Percentiles rank a stretch among this genome's conserved stretches.
Conservation (phyloP, 1,140 invertebrate genomes). For the Drosophila orosa region DNA sequence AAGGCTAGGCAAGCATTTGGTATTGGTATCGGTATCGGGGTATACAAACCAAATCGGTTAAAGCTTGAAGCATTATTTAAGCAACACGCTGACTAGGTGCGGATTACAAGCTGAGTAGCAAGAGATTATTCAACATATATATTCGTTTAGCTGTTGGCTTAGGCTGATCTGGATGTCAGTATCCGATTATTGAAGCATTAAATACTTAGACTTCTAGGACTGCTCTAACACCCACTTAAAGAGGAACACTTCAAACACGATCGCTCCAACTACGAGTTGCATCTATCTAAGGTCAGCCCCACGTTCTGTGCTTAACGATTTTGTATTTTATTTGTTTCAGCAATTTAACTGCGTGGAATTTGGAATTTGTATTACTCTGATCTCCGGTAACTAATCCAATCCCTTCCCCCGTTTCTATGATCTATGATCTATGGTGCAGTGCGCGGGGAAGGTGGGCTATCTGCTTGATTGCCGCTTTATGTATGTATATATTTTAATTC, state of each 20-base stretch:
- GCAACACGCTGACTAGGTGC: conserved; percentile 48
- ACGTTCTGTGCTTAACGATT: conserved; percentile 19
- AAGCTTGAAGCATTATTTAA: conserved; percentile 59
- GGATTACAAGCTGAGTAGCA: conserved; percentile 49
- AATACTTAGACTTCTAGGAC: conserved; percentile 48
- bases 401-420: conserved; percentile 18
- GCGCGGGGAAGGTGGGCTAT: conserved; percentile 21
- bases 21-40: conserved; percentile 18
- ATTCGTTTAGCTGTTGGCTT: conserved; percentile 29
- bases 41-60: conserved; percentile 50
- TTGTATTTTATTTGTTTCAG: conserved; percentile 23
- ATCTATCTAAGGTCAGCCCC: conserved; percentile 37
- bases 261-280: conserved; percentile 45
- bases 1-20: conserved; percentile 54
- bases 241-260: conserved; percentile 34
- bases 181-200: conserved; percentile 51
- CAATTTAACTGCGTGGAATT: conserved; percentile 48
- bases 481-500: background rate
- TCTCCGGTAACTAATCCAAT: conserved; percentile 10
- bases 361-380: conserved; percentile 29
- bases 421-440: conserved; percentile 27
- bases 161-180: conserved; percentile 33
- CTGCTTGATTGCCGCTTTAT: conserved; percentile 31
- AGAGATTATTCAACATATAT: conserved; percentile 28
- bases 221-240: conserved; percentile 53